Percentiles rank a stretch among this genome's conserved stretches.
Evolutionary conservation across 2,888 invertebrate species (phyloP).

Genomic region (Polia nebulosa): DNA sequence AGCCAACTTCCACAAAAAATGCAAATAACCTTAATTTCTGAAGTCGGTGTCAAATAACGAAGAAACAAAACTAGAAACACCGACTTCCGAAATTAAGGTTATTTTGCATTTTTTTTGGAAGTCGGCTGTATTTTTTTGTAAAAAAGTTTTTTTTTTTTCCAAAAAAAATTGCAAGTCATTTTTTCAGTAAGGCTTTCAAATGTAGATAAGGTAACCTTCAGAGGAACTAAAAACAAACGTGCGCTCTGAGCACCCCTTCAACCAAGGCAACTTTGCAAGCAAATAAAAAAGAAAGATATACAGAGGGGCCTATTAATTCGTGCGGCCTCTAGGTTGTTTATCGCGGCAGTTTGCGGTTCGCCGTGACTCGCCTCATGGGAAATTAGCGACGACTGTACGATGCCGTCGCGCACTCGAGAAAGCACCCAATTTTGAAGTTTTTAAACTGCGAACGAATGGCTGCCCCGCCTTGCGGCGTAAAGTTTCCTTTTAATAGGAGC

Average conservation of each 20-base stretch:
- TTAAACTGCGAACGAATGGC: constrained; percentile 73
- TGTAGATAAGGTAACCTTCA: no score
- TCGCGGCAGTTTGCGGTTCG: constrained; percentile 76
- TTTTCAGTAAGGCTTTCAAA: no score
- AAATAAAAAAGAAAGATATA: constrained; percentile 52
- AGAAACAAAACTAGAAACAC: no score
- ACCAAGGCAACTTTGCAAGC: constrained; percentile 24
- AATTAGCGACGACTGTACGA: constrained; percentile 76
- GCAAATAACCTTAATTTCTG: no score
- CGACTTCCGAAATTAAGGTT: no score
- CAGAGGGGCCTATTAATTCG: constrained; percentile 64
- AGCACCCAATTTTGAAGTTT: constrained; percentile 81
- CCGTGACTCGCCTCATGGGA: constrained; percentile 78
- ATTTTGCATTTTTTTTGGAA: no score
- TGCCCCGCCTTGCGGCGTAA: constrained; percentile 59
- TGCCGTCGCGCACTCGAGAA: constrained; percentile 69
- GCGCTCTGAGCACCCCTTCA: neutral
- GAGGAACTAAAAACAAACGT: neutral
- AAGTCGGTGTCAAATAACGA: no score
- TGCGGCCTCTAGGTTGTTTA: constrained; percentile 74
- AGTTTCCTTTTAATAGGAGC: constrained; percentile 74
- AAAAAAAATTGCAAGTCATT: no score
- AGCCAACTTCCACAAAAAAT: no score
- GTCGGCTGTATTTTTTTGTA: no score
- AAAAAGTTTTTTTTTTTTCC: no score